A percentile compares a stretch with the other conserved stretches of the same genome.
These are phyloP conservation scores for Lithosia quadra DNA, from an alignment of 2,888 invertebrate genomes.

Conservation along the genomic window DNA sequence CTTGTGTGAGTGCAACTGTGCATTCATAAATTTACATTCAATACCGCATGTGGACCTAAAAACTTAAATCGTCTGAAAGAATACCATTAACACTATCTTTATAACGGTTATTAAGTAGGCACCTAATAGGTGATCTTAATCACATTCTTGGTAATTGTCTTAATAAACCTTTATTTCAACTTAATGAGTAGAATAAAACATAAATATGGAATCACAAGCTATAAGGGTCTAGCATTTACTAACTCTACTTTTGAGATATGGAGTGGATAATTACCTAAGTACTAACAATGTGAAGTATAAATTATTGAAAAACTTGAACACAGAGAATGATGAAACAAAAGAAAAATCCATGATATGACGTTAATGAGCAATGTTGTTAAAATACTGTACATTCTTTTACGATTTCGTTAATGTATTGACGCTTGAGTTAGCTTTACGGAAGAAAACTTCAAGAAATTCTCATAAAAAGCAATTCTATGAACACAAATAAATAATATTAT, in stretches of 20 bases:
- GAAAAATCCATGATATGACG: background rate
- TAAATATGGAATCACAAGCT: no score
- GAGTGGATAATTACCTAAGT: background rate
- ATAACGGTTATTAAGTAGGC: slow-evolving; percentile 58
- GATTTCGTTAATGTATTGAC: background rate
- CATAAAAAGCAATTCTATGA: background rate
- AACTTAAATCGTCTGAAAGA: background rate
- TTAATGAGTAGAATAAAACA: background rate
- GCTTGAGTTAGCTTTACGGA: background rate
- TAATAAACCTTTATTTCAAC: slow-evolving; percentile 16
- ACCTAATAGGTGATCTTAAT: slow-evolving; percentile 62
- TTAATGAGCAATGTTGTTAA: slow-evolving; percentile 7
- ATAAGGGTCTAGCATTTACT: background rate
- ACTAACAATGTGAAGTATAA: background rate
- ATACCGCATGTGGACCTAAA: background rate
- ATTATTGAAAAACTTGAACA: background rate
- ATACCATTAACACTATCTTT: slow-evolving; percentile 50
- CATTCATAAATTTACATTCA: background rate
- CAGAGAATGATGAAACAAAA: background rate
- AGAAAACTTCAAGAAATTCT: background rate
- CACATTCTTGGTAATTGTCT: slow-evolving; percentile 48
- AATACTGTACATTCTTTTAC: background rate
- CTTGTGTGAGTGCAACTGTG: slow-evolving; percentile 22
- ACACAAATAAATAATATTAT: background rate
- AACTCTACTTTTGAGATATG: background rate